phyloP scores from a whole-genome alignment of 1,140 invertebrate species.

The Caerostris extrusa region DNA sequence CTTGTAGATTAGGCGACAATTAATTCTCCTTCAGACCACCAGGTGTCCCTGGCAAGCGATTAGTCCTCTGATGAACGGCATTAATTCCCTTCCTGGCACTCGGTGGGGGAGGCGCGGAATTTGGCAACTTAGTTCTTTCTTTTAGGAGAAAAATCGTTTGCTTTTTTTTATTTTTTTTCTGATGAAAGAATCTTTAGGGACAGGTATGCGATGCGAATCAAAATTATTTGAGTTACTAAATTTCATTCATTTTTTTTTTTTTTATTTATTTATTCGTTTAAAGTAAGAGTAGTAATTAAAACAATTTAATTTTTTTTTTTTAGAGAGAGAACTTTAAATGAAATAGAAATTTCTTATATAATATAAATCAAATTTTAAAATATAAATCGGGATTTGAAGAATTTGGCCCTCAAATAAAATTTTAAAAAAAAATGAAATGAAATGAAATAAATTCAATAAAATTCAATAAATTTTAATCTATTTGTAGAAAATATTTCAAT shows the following conservation, averaged over 20 bases:
- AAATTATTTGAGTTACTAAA: background rate
- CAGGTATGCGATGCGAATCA: background rate
- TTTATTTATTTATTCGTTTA: too few relatives aligned
- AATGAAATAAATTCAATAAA: too few relatives aligned
- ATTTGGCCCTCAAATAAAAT: too few relatives aligned
- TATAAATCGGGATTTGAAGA: too few relatives aligned
- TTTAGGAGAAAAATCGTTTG: background rate
- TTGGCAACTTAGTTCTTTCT: constrained; percentile 68
- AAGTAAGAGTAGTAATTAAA: background rate
- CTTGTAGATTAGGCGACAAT: constrained; percentile 77
- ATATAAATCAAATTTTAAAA: too few relatives aligned
- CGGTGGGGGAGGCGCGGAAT: background rate
- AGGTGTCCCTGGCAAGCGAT: constrained; percentile 77
- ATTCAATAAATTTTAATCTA: too few relatives aligned
- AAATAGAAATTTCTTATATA: too few relatives aligned
- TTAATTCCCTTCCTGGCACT: constrained; percentile 71
- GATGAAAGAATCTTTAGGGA: background rate
- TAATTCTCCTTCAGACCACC: constrained; percentile 77
- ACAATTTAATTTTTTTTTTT: background rate
- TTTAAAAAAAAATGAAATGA: too few relatives aligned
- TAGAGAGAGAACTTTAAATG: too few relatives aligned
- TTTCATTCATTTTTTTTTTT: background rate
- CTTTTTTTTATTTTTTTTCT: background rate
- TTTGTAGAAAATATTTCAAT: too few relatives aligned
- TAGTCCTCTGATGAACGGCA: constrained; percentile 76